phyloP scores from a whole-genome alignment of 2,113 vertebrate genomes.

The Macrotis lagotis region DNA sequence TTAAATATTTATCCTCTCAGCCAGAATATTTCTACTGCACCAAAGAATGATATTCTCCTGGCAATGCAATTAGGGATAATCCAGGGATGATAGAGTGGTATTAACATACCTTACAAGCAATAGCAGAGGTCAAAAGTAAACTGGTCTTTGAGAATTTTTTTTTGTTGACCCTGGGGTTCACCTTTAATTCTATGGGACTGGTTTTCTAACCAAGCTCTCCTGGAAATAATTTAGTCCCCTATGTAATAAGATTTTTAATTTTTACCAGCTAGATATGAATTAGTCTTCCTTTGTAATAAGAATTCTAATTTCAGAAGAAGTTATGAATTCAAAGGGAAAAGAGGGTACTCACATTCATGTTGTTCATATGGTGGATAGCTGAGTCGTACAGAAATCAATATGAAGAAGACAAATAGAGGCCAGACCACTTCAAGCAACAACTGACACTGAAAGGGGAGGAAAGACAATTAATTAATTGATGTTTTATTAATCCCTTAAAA shows the following conservation, averaged over 20 bases:
- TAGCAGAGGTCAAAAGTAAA: conserved; percentile 1
- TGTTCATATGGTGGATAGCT: conserved; percentile 97
- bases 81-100: background rate
- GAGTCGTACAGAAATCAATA: conserved; percentile 94
- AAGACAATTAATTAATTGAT: conserved; percentile 58
- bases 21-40: background rate
- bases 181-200: background rate
- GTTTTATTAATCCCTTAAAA: background rate
- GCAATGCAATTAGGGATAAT: background rate
- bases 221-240: background rate
- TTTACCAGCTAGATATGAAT: background rate
- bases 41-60: background rate
- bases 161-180: background rate
- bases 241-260: background rate
- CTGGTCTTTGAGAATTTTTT: background rate
- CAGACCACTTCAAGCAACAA: conserved; percentile 94
- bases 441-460: conserved; percentile 88
- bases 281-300: background rate
- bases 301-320: background rate
- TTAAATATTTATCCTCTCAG: background rate
- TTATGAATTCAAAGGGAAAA: background rate
- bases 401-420: conserved; percentile 99
- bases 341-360: conserved; percentile 95
- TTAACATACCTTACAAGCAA: background rate
- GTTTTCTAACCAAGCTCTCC: conserved; percentile 10